These are phyloP conservation scores for Pyrocephalus nanus DNA, from an alignment of 2,797 vertebrate genomes.

Conservation along the genomic window DNA sequence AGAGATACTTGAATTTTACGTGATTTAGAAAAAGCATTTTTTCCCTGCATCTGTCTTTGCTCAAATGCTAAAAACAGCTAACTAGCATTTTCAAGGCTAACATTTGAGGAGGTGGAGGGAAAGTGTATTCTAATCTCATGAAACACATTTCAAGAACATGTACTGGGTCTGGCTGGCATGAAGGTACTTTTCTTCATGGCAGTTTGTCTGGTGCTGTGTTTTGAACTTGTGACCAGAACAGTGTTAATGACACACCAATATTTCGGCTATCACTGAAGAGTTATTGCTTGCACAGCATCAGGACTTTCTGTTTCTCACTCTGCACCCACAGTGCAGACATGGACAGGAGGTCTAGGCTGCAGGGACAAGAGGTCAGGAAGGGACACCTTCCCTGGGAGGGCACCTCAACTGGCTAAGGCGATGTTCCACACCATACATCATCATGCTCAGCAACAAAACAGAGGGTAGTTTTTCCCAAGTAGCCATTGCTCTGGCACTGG, in stretches of 20 bases:
- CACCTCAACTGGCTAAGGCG: background rate
- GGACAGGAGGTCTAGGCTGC: background rate
- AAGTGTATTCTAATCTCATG: background rate
- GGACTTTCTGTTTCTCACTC: background rate
- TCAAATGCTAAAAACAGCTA: background rate
- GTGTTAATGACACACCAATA: background rate
- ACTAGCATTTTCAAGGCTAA: background rate
- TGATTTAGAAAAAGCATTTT: background rate
- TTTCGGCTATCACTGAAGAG: background rate
- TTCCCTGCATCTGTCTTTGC: background rate
- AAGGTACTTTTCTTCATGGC: background rate
- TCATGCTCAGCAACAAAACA: background rate
- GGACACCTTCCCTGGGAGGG: background rate
- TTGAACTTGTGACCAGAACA: background rate
- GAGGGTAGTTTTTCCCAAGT: background rate
- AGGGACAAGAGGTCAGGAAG: background rate
- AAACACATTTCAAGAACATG: background rate
- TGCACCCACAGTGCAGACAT: background rate
- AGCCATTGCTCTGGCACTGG: background rate
- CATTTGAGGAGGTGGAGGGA: background rate
- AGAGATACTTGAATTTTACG: background rate
- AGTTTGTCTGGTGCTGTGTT: rapidly evolving
- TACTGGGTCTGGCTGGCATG: background rate
- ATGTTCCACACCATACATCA: background rate
- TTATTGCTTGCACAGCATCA: background rate